Evolutionary conservation across 2,888 invertebrate genomes (phyloP), one percentile per base, ranked within the genome.

Genomic region (Lasioglossum morio): DNA sequence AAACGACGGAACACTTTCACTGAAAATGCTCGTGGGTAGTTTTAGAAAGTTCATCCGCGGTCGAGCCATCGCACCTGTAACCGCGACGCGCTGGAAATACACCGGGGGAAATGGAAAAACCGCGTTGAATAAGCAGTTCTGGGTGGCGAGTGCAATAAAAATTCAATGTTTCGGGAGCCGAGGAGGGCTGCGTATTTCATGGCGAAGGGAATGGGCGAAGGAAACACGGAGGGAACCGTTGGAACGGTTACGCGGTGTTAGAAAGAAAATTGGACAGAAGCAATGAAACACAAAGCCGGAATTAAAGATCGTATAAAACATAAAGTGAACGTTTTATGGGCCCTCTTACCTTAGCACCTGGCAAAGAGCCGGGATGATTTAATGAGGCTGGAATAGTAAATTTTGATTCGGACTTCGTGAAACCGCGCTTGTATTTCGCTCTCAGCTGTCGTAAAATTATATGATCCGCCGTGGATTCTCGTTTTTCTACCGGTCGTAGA

Each of bases 141-240:
- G 48, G 69, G 69, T 57, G 48, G 69, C 46, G 69, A 37, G 37
- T 8, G 27, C 27, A 37, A 53, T 74, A 43, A 82, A 66, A 48
- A 73, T 63, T 77, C 48, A 46, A 53, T 16, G 19, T 72, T 77
- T 57, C 57, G 57, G 23, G 40, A 57, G 23, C 43, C 43, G 66
- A 73, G 34, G 69, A 4, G 60, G 43, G 69, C 34, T 7, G 19
- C 19, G 74, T 37, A 43, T 43, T 46, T 66, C 53, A 48, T 40
- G n/a, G 63, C 8, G 48, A 12, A 43, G 43, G 43, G 63, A 30
- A 27, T 14, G 30, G 5, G 19, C 4, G 66, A 66, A 19, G 34
- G 30, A 60, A n/a, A 60, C n/a, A 8, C 14, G n/a, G 27, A 66
- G 63, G 86, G 89, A 91, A 66, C 37, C 37, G 34, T 76, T 16